Percentiles rank a stretch among this genome's conserved stretches.
Conservation (phyloP, 2,888 invertebrate genomes). For the Atethmia centrago region DNA sequence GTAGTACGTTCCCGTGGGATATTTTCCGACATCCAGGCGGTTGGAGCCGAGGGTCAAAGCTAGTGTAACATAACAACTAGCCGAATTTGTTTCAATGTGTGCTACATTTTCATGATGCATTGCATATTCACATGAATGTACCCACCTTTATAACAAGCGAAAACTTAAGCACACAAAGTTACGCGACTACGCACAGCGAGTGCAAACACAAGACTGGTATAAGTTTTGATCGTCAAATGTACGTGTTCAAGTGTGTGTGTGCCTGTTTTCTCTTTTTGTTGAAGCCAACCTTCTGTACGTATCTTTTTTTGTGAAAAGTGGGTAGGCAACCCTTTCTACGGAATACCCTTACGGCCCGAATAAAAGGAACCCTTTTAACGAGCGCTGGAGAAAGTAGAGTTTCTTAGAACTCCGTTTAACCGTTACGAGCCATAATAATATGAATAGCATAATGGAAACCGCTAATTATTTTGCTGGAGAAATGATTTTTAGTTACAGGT, state of each 20-base stretch:
- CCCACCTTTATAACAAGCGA: too few species aligned
- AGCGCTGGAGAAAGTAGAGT: slow-evolving; percentile 10
- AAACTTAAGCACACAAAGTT: too few species aligned
- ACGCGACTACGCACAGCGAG: neutral
- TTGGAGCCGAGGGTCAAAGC: too few species aligned
- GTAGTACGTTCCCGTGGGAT: too few species aligned
- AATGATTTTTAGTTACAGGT: neutral
- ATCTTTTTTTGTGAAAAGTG: neutral
- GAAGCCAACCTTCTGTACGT: neutral
- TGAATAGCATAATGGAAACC: slow-evolving; percentile 24
- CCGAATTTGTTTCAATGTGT: neutral
- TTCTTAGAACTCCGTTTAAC: slow-evolving; percentile 29
- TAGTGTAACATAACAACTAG: neutral
- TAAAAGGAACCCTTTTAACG: slow-evolving; percentile 46
- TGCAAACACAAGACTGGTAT: neutral
- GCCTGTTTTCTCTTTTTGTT: neutral
- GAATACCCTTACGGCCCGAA: slow-evolving; percentile 29
- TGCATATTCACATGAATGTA: neutral
- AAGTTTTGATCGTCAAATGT: neutral
- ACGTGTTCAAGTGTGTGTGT: too few species aligned
- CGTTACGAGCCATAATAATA: slow-evolving; percentile 19
- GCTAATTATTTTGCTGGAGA: slow-evolving; percentile 4
- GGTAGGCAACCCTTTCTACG: slow-evolving; percentile 18
- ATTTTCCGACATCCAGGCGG: too few species aligned
- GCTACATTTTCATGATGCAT: neutral